A percentile compares a stretch with the other conserved stretches of the same genome.
phyloP scores from a whole-genome alignment of 2,797 vertebrate genomes.

The Choloepus didactylus region DNA sequence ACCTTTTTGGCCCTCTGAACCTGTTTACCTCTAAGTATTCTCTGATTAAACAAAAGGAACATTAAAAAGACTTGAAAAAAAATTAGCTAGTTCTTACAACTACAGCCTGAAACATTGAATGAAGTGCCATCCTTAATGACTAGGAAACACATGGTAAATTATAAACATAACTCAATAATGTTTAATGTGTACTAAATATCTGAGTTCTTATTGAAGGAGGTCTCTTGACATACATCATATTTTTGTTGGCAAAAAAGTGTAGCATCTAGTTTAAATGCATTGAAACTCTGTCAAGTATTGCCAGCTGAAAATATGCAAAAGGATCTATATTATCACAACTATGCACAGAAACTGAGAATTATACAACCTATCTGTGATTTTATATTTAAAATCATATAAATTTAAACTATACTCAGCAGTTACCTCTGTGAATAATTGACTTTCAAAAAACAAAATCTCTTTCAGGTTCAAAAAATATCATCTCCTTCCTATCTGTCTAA shows the following conservation, averaged over 20 bases:
- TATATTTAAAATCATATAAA: not conserved
- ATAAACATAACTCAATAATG: not conserved
- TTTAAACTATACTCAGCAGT: not conserved
- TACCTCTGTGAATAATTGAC: not conserved
- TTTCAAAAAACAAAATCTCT: not conserved
- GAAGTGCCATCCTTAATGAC: not conserved
- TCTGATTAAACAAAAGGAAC: conserved; percentile 48
- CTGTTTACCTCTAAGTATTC: not conserved
- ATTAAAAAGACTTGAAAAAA: not conserved
- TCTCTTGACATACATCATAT: not conserved
- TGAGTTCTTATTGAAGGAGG: not conserved
- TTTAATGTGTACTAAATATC: not conserved
- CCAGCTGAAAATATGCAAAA: not conserved
- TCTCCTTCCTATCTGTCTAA: not conserved
- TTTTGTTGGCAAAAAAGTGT: not conserved
- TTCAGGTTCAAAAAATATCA: not conserved
- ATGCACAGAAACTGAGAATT: not conserved
- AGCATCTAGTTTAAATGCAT: not conserved
- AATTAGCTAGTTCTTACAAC: not conserved
- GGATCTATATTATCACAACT: not conserved
- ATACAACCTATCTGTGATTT: not conserved
- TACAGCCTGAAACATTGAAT: not conserved
- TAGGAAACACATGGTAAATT: not conserved
- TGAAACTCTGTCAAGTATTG: not conserved
- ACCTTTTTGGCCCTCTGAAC: not conserved